Conservation (phyloP, 1,140 invertebrate genomes). For the Calycopis cecrops region DNA sequence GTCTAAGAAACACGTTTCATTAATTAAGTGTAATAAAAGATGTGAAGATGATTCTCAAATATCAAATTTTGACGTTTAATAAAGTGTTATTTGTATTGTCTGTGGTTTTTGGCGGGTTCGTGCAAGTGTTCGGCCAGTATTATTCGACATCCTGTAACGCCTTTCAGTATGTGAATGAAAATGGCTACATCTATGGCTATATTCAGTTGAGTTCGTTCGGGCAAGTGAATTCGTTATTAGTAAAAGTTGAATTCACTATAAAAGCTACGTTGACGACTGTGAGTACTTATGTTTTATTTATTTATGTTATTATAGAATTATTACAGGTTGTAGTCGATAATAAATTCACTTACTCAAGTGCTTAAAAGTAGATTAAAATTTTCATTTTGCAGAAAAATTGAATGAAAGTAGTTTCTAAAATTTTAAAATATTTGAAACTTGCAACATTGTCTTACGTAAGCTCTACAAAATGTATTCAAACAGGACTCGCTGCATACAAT, state of each 20-base stretch:
- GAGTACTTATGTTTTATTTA: neutral
- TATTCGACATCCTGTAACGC: neutral
- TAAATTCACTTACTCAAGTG: no score
- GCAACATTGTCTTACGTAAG: no score
- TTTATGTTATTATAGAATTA: no score
- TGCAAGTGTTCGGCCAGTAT: neutral
- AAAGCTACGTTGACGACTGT: neutral
- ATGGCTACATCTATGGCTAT: neutral
- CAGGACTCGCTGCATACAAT: no score
- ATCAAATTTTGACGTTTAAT: neutral
- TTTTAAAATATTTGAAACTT: no score
- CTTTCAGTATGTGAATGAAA: neutral
- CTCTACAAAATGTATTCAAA: no score
- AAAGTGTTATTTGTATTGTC: neutral
- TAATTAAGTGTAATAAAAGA: no score
- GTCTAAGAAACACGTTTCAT: neutral
- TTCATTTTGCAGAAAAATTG: no score
- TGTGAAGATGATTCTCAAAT: neutral
- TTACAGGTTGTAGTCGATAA: no score
- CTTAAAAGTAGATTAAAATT: no score
- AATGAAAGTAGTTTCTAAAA: no score
- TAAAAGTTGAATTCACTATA: neutral
- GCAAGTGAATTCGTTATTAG: neutral
- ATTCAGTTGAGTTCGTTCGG: neutral
- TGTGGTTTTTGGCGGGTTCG: neutral